These are phyloP conservation scores for Bactericera cockerelli DNA, from an alignment of 1,140 invertebrate species.

Conservation along the genomic window DNA sequence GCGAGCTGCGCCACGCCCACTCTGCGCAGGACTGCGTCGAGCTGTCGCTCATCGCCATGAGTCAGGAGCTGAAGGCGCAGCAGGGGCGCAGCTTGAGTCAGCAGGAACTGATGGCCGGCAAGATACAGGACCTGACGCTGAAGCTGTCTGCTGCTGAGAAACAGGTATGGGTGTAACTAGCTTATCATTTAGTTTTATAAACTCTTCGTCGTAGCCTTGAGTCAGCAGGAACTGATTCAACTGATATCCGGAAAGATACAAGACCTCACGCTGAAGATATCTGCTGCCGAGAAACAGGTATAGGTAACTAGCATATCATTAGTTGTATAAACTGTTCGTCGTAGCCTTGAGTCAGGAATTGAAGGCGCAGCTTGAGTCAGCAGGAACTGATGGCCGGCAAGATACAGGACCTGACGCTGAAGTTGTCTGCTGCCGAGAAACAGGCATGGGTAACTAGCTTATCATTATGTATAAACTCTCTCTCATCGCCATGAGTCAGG, in stretches of 20 bases:
- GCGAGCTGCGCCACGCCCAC: constrained; percentile 62
- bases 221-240: background rate
- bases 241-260: constrained; percentile 41
- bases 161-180: constrained; percentile 34
- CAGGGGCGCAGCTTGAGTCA: constrained; percentile 56
- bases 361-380: constrained; percentile 49
- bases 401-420: constrained; percentile 67
- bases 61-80: constrained; percentile 49
- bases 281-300: constrained; percentile 61
- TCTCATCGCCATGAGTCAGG: constrained; percentile 53
- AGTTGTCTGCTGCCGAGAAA: constrained; percentile 64
- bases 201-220: background rate
- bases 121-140: constrained; percentile 65
- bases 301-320: too few relatives aligned
- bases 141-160: constrained; percentile 69
- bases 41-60: constrained; percentile 51
- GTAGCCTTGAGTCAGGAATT: constrained; percentile 59
- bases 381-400: constrained; percentile 63
- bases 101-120: constrained; percentile 59
- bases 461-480: too few relatives aligned
- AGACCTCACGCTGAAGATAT: constrained; percentile 65
- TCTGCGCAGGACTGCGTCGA: constrained; percentile 63
- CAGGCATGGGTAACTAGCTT: too few relatives aligned
- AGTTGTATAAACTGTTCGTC: too few relatives aligned
- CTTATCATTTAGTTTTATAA: constrained; percentile 1